Percentiles rank a stretch among this genome's conserved stretches.
phyloP scores from a whole-genome alignment of 2,113 vertebrate genomes.

The Patagioenas fasciata region DNA sequence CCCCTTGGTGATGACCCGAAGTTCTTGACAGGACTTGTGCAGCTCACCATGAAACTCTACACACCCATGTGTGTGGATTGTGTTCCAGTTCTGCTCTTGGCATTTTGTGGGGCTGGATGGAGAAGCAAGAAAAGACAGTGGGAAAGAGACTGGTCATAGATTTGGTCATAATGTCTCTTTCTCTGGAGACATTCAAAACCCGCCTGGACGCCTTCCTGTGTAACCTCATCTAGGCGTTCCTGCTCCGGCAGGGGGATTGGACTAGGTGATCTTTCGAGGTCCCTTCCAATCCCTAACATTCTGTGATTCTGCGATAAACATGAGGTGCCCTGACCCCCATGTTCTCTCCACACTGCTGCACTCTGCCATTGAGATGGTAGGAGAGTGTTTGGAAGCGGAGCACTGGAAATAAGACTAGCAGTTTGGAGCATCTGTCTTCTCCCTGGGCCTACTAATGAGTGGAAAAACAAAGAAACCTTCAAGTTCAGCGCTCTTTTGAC shows the following conservation, averaged over 20 bases:
- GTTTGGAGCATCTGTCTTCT: not conserved
- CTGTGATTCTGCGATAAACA: not conserved
- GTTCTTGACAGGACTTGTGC: not conserved
- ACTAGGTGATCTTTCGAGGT: too few species aligned
- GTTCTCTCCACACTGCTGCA: not conserved
- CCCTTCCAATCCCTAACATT: too few species aligned
- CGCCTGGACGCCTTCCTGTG: too few species aligned
- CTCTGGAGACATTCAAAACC: too few species aligned
- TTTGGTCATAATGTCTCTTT: not conserved
- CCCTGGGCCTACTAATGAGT: not conserved
- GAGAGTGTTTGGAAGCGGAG: not conserved
- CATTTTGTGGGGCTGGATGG: not conserved
- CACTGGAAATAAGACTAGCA: not conserved
- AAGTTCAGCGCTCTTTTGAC: not conserved
- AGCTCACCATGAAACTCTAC: not conserved
- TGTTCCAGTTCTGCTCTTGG: not conserved
- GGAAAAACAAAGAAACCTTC: not conserved
- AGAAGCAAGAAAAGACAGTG: not conserved
- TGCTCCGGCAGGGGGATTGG: too few species aligned
- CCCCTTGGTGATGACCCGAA: not conserved
- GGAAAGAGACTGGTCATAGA: not conserved
- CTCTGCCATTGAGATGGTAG: not conserved
- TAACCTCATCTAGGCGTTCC: too few species aligned
- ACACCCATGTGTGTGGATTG: not conserved
- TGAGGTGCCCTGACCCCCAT: not conserved